phyloP scores from a whole-genome alignment of 2,797 vertebrate genomes.

The Nyctibius grandis region DNA sequence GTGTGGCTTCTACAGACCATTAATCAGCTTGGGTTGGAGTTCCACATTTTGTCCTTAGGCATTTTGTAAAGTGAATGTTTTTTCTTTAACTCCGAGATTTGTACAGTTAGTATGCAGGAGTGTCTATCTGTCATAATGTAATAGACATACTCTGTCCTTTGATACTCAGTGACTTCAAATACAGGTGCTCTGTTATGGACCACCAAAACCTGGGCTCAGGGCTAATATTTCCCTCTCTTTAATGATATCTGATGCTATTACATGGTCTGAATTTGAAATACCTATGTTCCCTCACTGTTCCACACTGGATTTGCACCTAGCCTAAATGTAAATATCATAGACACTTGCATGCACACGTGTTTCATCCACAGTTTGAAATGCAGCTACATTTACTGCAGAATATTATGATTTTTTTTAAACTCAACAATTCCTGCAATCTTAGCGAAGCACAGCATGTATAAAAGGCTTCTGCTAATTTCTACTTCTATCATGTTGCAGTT shows the following conservation, averaged over 20 bases:
- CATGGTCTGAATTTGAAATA: background rate
- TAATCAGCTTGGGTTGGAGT: background rate
- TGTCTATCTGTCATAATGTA: background rate
- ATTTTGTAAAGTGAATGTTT: background rate
- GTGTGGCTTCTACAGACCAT: background rate
- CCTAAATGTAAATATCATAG: background rate
- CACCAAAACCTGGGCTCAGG: background rate
- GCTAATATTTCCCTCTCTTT: background rate
- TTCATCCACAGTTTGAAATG: background rate
- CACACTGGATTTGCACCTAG: background rate
- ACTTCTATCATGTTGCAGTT: background rate
- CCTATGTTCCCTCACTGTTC: background rate
- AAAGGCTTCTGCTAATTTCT: background rate
- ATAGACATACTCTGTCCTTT: background rate
- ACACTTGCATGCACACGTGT: background rate
- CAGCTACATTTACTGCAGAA: background rate
- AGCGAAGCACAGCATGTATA: background rate
- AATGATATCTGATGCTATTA: background rate
- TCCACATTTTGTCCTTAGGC: background rate
- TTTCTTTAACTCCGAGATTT: background rate
- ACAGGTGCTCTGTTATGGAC: background rate
- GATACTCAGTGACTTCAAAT: background rate
- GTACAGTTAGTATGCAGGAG: background rate
- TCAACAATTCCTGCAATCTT: background rate
- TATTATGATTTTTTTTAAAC: background rate